Base-by-base conservation (phyloP, 2,888 invertebrate species). In the Chironomus riparius region DNA sequence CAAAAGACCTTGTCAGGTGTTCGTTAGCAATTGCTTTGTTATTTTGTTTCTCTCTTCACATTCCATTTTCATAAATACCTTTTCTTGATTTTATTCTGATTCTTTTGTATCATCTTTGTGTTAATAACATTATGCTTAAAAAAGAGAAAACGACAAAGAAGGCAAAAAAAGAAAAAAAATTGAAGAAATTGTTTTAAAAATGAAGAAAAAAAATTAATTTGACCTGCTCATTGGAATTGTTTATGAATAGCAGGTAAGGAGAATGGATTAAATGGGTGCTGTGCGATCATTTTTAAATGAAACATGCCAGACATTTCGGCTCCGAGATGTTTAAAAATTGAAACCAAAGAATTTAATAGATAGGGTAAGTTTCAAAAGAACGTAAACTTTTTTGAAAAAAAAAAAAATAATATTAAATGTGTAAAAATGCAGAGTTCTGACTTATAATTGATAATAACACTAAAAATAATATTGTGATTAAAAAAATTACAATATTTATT, bases 21-120 rank as follows among this genome's bases (percentile, higher is more conserved):
- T 74, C 74, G 74, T 74, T 74, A 74, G 74, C 74, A 68, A 68
- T 74, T 48, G 61, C 74, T 74, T 74, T 74, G 47, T 65, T 21
- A 5, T 72, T n/a, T 12, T 72, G 50, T 61, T 7, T 70, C 74
- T 70, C 74, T 74, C 56, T 18, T 56, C 68, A 47, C 72, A 73
- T 73, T 73, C 72, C 72, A 38, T 73, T 62, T 38, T 13, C 22
- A 47, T 24, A 21, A 56, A 56, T 61, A 47, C 28, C 72, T 72
- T 61, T 72, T 38, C 47, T 47, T 18, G n/a, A 65, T 74, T 62
- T 73, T 73, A 65, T 48, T 61, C 62, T 62, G 61, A 21, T 62
- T 74, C 61, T 68, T 61, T 74, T 74, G 74, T 61, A 61, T 68
- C 68, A 68, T 61, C 61, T 61, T 61, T 74, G 74, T 38, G 38